Percentiles rank a stretch among this genome's conserved stretches.
Conservation (phyloP, 1,140 invertebrate species). For the Protaetia brevitarsis region DNA sequence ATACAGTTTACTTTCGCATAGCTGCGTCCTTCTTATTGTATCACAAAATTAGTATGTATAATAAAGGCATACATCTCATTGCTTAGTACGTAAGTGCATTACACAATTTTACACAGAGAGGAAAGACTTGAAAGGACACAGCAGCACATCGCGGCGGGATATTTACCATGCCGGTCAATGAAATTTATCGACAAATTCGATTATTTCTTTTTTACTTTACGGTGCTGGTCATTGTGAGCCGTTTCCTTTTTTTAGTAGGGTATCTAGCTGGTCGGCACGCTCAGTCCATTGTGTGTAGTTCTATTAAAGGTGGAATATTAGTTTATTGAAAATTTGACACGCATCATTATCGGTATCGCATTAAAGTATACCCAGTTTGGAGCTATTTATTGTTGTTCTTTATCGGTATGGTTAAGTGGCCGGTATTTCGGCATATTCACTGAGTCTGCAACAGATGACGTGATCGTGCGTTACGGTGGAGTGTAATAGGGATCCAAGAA, state of each 20-base stretch:
- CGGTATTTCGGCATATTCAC: not conserved
- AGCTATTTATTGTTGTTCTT: conserved; percentile 1
- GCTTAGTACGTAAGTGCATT: conserved; percentile 8
- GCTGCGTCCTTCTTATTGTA: not conserved
- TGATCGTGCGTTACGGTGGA: not conserved
- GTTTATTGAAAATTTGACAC: conserved; percentile 17
- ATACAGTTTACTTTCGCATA: not conserved
- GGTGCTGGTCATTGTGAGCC: not conserved
- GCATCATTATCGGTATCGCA: not conserved
- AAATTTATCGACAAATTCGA: conserved; percentile 8
- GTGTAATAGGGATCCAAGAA: not conserved
- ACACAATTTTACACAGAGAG: not conserved
- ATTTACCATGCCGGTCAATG: conserved; percentile 6
- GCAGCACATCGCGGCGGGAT: not conserved
- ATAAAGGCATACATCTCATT: not conserved
- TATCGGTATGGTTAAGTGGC: not conserved
- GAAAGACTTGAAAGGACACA: not conserved
- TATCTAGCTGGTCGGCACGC: not conserved
- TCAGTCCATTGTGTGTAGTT: conserved; percentile 1
- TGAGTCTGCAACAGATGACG: not conserved
- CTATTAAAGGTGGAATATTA: conserved; percentile 14
- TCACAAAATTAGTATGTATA: not conserved
- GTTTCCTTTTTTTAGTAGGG: not conserved
- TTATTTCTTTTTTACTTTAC: not conserved
- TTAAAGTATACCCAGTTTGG: not conserved